Percentiles rank a stretch among this genome's conserved stretches.
Conservation (phyloP, 2,113 vertebrate genomes). For the Ammodytes dubius region DNA sequence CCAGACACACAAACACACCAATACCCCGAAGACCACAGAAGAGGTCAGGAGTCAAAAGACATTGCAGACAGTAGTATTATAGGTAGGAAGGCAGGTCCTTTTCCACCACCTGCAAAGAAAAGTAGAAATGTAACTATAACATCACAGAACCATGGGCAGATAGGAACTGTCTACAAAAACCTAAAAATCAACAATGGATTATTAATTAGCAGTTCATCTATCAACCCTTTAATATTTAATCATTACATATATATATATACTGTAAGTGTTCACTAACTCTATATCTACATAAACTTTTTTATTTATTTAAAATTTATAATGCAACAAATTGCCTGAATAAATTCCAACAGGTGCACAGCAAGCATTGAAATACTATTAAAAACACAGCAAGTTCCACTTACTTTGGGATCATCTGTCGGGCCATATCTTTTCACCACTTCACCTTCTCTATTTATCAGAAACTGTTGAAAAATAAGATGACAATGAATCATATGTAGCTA, state of each 20-base stretch:
- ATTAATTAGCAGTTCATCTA: neutral
- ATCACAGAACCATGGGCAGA: neutral
- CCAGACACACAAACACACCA: constrained; percentile 73
- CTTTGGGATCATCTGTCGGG: constrained; percentile 92
- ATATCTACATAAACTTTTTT: neutral
- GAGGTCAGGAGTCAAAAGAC: neutral
- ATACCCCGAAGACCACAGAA: constrained; percentile 44
- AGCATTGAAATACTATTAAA: neutral
- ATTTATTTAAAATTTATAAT: neutral
- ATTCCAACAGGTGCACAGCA: neutral
- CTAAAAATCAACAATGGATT: neutral
- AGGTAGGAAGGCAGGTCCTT: constrained; percentile 92
- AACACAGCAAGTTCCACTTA: constrained; percentile 76
- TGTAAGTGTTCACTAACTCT: neutral
- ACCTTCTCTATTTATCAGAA: constrained; percentile 93
- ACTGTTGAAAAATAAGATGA: constrained; percentile 79
- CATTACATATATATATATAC: neutral
- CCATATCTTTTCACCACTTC: constrained; percentile 93
- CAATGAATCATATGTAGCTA: neutral
- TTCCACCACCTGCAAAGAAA: constrained; percentile 87
- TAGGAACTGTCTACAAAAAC: neutral
- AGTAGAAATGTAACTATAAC: neutral
- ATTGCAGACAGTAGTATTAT: constrained; percentile 65
- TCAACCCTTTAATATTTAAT: neutral
- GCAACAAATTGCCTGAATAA: neutral